Conservation (phyloP, 2,888 invertebrate species). For the Drosophila hamatofila region DNA sequence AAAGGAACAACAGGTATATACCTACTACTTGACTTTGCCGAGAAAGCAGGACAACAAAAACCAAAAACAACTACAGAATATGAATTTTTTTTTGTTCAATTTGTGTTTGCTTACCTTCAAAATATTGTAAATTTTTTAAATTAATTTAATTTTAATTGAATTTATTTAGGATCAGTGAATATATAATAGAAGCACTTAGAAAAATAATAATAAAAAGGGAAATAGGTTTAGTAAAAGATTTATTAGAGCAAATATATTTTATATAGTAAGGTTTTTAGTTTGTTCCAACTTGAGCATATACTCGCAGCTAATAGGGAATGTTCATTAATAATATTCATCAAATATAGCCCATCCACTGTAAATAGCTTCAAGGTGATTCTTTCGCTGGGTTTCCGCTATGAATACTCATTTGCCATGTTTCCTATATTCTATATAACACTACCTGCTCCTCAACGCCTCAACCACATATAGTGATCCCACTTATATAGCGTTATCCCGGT, state of each 20-base stretch:
- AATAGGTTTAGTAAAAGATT: background rate
- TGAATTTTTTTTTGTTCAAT: slow-evolving; percentile 37
- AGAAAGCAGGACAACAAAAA: slow-evolving; percentile 84
- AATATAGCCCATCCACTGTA: slow-evolving; percentile 3
- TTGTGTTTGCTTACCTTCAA: slow-evolving; percentile 46
- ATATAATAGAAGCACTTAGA: background rate
- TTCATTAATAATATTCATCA: slow-evolving; percentile 1
- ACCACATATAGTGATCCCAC: slow-evolving; percentile 38
- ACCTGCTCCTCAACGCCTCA: slow-evolving; percentile 16
- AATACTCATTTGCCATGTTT: background rate
- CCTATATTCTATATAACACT: slow-evolving; percentile 21
- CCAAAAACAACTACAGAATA: slow-evolving; percentile 33
- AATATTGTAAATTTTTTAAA: slow-evolving; percentile 36
- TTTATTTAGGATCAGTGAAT: background rate
- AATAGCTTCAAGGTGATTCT: slow-evolving; percentile 1
- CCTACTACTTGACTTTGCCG: slow-evolving; percentile 76
- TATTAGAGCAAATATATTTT: background rate
- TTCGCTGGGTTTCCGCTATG: background rate
- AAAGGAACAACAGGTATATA: slow-evolving; percentile 44
- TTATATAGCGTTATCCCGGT: slow-evolving; percentile 31
- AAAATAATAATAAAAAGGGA: background rate
- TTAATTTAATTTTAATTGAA: too few species aligned
- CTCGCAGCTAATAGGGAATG: background rate
- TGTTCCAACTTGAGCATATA: background rate
- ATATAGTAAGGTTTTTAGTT: background rate